phyloP scores from a whole-genome alignment of 1,140 invertebrate genomes.

The Magallana angulata region DNA sequence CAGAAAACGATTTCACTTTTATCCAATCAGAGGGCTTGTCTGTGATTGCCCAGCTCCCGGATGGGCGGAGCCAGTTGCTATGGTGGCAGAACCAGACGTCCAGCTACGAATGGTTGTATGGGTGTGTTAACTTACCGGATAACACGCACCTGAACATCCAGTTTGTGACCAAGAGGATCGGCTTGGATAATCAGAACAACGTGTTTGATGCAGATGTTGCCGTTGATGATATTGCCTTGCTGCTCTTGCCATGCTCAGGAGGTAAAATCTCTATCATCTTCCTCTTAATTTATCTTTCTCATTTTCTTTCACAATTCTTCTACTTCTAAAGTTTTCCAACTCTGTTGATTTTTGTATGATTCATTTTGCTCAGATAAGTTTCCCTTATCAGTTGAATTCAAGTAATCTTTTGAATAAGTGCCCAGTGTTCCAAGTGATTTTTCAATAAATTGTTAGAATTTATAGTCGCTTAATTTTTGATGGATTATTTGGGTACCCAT shows the following conservation, averaged over 20 bases:
- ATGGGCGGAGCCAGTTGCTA: not conserved
- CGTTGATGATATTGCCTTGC: conserved; percentile 63
- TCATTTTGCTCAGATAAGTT: too few species aligned
- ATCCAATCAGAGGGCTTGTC: conserved; percentile 53
- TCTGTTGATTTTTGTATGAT: too few species aligned
- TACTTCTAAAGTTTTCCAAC: too few species aligned
- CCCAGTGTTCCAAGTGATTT: too few species aligned
- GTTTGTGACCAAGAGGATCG: conserved; percentile 59
- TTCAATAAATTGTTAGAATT: too few species aligned
- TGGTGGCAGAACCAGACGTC: conserved; percentile 49
- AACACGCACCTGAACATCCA: conserved; percentile 52
- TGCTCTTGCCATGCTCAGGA: not conserved
- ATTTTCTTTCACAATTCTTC: too few species aligned
- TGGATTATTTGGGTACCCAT: too few species aligned
- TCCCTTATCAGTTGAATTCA: too few species aligned
- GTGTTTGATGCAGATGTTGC: conserved; percentile 66
- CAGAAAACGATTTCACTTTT: not conserved
- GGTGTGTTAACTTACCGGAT: conserved; percentile 62
- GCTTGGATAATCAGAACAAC: conserved; percentile 27
- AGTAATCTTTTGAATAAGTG: too few species aligned
- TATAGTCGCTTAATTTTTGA: too few species aligned
- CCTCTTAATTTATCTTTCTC: too few species aligned
- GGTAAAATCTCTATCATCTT: not conserved
- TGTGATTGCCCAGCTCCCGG: conserved; percentile 23
- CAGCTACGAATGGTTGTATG: conserved; percentile 56